Evolutionary conservation across 2,888 invertebrate species (phyloP), one percentile per base, ranked within the genome.

Genomic region (Saturnia japonica): DNA sequence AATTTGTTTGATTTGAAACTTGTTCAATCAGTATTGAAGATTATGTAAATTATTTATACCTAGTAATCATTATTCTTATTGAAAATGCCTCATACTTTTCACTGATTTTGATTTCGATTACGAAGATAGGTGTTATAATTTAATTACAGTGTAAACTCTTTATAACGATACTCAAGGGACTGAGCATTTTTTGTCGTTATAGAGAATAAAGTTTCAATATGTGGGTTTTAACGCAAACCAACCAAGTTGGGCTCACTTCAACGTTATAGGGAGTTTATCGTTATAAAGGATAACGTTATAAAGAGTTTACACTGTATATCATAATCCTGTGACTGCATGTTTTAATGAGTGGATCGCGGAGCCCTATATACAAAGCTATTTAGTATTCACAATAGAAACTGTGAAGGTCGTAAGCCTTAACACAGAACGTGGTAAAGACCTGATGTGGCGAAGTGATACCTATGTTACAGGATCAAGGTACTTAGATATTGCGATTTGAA

Each of bases 321-420:
- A 62, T n/a, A n/a, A 64, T 64, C 16, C 19, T 40, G 19, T 64
- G 64, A n/a, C 1, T 64, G 14, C 9, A 40, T 64, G 64, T 64
- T 64, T n/a, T 40, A 11, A 34, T 16, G 40, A 19, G n/a, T 64
- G 64, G 19, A 64, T 40, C 40, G 19, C 34, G 64, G 64, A 64
- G 25, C 62, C 62, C 34, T 34, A 34, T 34, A 62, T 16, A 3
- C 16, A 14, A 64, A 40, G 2, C 64, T 64, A 19, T 40, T 64
- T 64, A 40, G 64, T 40, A 64, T 64, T 64, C 64, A 40, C 12
- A 40, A 40, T n/a, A 64, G 19, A 64, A 64, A 40, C 40, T 19
- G 19, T 40, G 64, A 64, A 64, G 70, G 70, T 72, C 68, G 54
- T 57, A 22, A 72, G 64, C 62, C 70, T 72, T 57, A 57, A 57